Evolutionary conservation across 2,113 vertebrate species (phyloP).

Genomic region (Melanerpes formicivorus): DNA sequence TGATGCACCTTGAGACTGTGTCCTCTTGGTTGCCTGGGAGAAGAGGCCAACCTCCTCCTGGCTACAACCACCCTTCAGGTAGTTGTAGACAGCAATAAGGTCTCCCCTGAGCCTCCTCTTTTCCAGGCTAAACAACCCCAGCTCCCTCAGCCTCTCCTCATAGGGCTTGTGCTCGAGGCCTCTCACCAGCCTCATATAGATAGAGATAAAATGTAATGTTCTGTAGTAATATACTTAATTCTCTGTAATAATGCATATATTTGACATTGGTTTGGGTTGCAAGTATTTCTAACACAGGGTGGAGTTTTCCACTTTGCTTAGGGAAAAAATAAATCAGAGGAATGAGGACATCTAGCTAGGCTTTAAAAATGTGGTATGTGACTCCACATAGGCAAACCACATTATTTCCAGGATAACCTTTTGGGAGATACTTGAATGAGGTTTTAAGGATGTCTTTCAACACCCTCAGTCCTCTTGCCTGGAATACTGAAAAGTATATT

Average conservation of each 20-base stretch:
- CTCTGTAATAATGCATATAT: not conserved
- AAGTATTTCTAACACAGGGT: not conserved
- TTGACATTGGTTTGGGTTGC: not conserved
- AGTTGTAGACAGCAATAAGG: no score
- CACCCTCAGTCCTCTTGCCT: not conserved
- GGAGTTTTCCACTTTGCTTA: not conserved
- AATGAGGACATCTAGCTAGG: not conserved
- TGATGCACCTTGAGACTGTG: no score
- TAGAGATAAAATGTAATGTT: not conserved
- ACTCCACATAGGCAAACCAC: fast-evolving
- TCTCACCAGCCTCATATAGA: not conserved
- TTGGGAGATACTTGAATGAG: not conserved
- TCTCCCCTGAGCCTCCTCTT: no score
- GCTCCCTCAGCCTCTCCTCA: no score
- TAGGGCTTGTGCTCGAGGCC: no score
- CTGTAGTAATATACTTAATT: not conserved
- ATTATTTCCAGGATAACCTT: not conserved
- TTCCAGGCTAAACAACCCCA: no score
- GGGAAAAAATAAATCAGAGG: not conserved
- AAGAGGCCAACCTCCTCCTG: no score
- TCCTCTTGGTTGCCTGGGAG: no score
- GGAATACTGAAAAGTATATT: not conserved
- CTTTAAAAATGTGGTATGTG: fast-evolving
- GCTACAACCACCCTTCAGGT: no score
- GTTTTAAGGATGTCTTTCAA: not conserved